Conservation (phyloP, 1,140 invertebrate genomes). For the Cotesia glomerata region DNA sequence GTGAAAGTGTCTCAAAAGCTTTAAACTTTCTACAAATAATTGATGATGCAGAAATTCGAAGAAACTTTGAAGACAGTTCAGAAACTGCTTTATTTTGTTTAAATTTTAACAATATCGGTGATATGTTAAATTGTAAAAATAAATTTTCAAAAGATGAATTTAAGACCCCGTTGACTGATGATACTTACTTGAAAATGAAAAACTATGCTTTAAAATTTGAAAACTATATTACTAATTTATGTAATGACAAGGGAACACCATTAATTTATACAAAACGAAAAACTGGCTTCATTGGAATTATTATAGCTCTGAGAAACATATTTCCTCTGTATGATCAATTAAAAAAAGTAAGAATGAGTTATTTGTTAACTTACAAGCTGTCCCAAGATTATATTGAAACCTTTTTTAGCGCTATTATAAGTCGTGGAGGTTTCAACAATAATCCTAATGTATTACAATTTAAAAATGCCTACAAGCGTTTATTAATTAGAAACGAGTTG, state of each 20-base stretch:
- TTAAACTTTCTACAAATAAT: constrained; percentile 43
- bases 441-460: constrained; percentile 48
- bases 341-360: constrained; percentile 2
- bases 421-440: constrained; percentile 50
- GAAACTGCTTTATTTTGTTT: constrained; percentile 40
- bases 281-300: constrained; percentile 42
- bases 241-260: constrained; percentile 12
- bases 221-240: not conserved
- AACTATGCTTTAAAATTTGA: constrained; percentile 1
- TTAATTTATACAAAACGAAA: constrained; percentile 24
- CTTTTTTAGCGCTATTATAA: constrained; percentile 50
- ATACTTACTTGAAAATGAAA: constrained; percentile 23
- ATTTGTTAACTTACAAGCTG: constrained; percentile 45
- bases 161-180: constrained; percentile 22
- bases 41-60: constrained; percentile 25
- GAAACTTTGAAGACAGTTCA: constrained; percentile 38
- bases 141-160: constrained; percentile 17
- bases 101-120: constrained; percentile 35
- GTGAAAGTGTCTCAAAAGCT: too few species aligned
- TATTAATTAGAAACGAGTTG: not conserved
- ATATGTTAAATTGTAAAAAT: constrained; percentile 38
- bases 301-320: constrained; percentile 32
- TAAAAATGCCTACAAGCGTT: constrained; percentile 9
- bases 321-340: constrained; percentile 1
- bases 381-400: constrained; percentile 54